A percentile compares a stretch with the other conserved stretches of the same genome.
phyloP scores from a whole-genome alignment of 2,113 vertebrate species.

The Potamarius usumacintae region DNA sequence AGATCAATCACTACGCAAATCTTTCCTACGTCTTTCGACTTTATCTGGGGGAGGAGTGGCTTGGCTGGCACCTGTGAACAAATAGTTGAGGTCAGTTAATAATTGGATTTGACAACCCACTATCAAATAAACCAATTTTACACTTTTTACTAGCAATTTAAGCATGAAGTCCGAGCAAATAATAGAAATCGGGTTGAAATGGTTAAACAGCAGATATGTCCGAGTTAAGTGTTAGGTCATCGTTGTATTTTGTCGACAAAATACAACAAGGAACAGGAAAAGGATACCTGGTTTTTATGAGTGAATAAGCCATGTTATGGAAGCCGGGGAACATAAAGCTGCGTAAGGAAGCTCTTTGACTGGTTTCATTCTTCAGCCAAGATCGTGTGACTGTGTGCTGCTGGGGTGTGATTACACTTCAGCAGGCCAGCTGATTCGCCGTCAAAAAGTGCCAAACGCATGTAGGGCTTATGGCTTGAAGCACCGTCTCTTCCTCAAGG shows the following conservation, averaged over 20 bases:
- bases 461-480: conserved; percentile 26
- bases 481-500: conserved; percentile 52
- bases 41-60: conserved; percentile 74
- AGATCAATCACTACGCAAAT: conserved; percentile 80
- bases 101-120: not conserved
- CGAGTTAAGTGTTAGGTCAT: not conserved
- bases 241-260: not conserved
- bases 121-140: not conserved
- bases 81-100: conserved; percentile 1
- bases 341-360: conserved; percentile 52
- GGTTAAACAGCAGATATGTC: not conserved
- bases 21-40: conserved; percentile 78
- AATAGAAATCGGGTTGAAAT: not conserved
- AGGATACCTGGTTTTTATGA: not conserved
- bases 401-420: conserved; percentile 45
- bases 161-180: not conserved
- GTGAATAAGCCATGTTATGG: conserved; percentile 39
- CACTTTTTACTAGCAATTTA: not conserved
- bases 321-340: conserved; percentile 50
- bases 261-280: not conserved
- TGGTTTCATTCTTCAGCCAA: conserved; percentile 45
- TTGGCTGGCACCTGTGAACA: conserved; percentile 69
- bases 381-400: conserved; percentile 49
- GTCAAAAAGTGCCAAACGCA: conserved; percentile 40
- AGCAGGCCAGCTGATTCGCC: conserved; percentile 43